Conservation (phyloP, 1,140 invertebrate species). For the Gonioctena quinquepunctata region DNA sequence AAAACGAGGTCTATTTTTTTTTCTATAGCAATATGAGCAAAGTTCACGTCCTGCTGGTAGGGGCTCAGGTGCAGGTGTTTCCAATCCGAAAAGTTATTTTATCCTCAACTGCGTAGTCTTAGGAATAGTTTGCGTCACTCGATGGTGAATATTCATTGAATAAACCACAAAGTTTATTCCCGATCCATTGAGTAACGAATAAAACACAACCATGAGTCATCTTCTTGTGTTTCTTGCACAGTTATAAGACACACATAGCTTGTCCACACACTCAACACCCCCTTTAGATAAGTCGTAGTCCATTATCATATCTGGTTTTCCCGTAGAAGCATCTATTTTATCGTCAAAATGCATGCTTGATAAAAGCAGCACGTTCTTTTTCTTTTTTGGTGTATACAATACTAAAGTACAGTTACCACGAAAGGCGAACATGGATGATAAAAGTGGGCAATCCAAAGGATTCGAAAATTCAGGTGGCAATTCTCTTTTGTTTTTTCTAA, state of each 20-base stretch:
- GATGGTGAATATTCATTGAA: too few species aligned
- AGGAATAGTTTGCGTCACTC: too few species aligned
- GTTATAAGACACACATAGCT: conserved; percentile 52
- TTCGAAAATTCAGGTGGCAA: not conserved
- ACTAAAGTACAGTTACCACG: not conserved
- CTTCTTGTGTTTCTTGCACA: conserved; percentile 23
- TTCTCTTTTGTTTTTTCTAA: conserved; percentile 12
- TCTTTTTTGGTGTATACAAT: not conserved
- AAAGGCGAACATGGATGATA: conserved; percentile 12
- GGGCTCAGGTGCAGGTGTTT: too few species aligned
- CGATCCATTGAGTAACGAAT: conserved; percentile 38
- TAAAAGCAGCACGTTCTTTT: conserved; percentile 7
- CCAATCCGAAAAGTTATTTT: too few species aligned
- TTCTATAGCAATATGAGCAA: too few species aligned
- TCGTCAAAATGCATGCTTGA: conserved; percentile 3
- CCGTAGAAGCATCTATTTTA: not conserved
- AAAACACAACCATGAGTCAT: conserved; percentile 22
- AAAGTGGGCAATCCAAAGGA: not conserved
- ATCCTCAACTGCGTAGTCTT: too few species aligned
- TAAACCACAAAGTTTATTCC: conserved; percentile 55
- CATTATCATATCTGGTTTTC: conserved; percentile 15
- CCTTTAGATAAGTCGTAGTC: conserved; percentile 49
- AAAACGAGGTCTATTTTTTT: too few species aligned
- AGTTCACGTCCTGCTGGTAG: too few species aligned
- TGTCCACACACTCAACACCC: conserved; percentile 56